Base-by-base conservation (phyloP, 2,113 vertebrate species). In the Psilopsiagon aymara region DNA sequence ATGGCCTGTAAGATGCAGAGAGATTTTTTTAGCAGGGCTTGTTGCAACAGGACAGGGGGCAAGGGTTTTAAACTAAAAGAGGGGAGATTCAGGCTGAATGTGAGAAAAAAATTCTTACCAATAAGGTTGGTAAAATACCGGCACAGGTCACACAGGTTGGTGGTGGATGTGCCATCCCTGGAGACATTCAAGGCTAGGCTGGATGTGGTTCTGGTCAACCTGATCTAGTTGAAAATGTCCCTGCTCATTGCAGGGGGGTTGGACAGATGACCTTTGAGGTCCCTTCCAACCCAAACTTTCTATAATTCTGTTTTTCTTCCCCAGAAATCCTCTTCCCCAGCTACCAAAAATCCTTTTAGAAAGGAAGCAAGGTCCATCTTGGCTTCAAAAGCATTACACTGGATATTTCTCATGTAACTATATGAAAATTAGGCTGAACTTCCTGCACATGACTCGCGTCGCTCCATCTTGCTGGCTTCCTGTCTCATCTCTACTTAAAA, bases 401-500 rank as follows among this genome's bases (percentile, higher is more conserved):
- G 44, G 16, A 1, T n/a, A 16, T 74, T 28, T 81, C 12, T 31
- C 0, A 0, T 15, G 16, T 18, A 28, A 17, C 19, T 5, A 1
- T 17, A 5, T 41, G 0, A 51, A 69, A 83, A 6, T 9, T 2
- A 11, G 14, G n/a, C 46, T 69, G 57, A 51, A 15, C 14, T 29
- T 39, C 13, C 3, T 44, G 43, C 7, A 1, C 1, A 3, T 5
- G 71, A 7, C 18, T 69, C 12, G 0, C 27, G 29, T 67, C 76
- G 41, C 9, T 63, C n/a, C 7, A 2, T 73, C 8, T 51, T 37
- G 33, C 29, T 67, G 31, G 9, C 20, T 64, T 63, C 17, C 39
- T 21, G 4, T 47, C 13, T n/a, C 10, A 9, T 18, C 15, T 57
- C 19, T 53, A 3, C 39, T 3, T 31, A 16, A 28, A 75, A 46